Conservation (phyloP, 2,888 invertebrate species). For the Dromius quadrimaculatus region DNA sequence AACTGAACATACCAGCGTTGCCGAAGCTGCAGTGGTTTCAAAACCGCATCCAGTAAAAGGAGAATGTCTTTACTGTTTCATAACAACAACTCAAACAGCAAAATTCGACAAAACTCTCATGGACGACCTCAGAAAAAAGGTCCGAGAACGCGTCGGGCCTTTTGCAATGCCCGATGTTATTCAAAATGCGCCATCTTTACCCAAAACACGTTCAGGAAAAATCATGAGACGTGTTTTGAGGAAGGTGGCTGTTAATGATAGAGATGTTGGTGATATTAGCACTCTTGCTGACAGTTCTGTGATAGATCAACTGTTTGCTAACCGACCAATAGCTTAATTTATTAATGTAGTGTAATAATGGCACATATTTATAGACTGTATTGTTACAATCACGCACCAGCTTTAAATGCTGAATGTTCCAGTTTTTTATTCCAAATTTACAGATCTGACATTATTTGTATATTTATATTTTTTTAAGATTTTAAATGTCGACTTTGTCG, state of each 20-base stretch:
- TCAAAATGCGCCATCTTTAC: constrained; percentile 93
- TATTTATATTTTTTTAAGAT: constrained; percentile 32
- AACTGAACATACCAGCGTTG: constrained; percentile 81
- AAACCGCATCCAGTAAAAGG: constrained; percentile 96
- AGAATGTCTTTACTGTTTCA: constrained; percentile 96
- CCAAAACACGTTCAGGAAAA: constrained; percentile 98
- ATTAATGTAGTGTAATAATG: constrained; percentile 2
- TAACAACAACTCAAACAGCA: constrained; percentile 87
- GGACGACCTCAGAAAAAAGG: constrained; percentile 79
- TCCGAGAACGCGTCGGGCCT: constrained; percentile 92
- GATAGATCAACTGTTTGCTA: constrained; percentile 82
- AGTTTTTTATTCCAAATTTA: constrained; percentile 27
- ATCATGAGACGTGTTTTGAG: constrained; percentile 96
- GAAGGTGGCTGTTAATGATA: constrained; percentile 91
- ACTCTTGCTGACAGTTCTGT: constrained; percentile 94
- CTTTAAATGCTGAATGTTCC: constrained; percentile 37
- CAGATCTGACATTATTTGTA: constrained; percentile 21
- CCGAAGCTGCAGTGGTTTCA: constrained; percentile 97
- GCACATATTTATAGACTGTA: constrained; percentile 23
- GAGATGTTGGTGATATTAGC: constrained; percentile 91
- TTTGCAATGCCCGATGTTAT: constrained; percentile 96
- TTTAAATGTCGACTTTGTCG: neutral
- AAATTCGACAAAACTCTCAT: constrained; percentile 78
- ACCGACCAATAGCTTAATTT: constrained; percentile 70
- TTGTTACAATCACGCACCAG: constrained; percentile 41